Percentiles rank a stretch among this genome's conserved stretches.
Conservation (phyloP, 2,888 invertebrate species). For the Thereva unica region DNA sequence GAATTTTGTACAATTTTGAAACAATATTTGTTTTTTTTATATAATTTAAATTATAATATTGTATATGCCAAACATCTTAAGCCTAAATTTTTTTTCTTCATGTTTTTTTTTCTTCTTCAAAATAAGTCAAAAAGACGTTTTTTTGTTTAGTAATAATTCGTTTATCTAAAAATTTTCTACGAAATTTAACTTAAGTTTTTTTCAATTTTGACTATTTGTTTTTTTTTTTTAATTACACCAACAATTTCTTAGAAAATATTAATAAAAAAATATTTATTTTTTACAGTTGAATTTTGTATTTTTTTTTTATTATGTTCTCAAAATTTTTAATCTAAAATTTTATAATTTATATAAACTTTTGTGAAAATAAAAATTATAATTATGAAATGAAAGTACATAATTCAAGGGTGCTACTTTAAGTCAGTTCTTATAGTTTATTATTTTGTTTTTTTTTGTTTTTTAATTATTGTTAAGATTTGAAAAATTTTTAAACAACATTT, state of each 20-base stretch:
- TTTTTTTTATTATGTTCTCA: constrained; percentile 46
- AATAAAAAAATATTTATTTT: constrained; percentile 66
- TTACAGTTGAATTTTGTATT: constrained; percentile 62
- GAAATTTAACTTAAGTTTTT: constrained; percentile 37
- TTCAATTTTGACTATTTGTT: constrained; percentile 33
- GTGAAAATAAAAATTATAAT: background rate
- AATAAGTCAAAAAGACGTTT: too few species aligned
- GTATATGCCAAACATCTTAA: background rate
- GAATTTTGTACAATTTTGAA: background rate
- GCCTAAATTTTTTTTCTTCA: too few species aligned
- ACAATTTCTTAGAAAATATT: constrained; percentile 61
- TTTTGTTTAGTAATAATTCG: constrained; percentile 40
- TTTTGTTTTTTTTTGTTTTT: constrained; percentile 5
- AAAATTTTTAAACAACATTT: too few species aligned
- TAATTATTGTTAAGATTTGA: too few species aligned
- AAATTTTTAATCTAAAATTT: constrained; percentile 23
- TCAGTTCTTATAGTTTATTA: constrained; percentile 8
- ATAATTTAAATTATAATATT: constrained; percentile 8
- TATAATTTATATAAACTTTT: background rate
- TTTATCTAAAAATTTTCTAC: constrained; percentile 45
- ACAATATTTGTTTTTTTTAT: constrained; percentile 2
- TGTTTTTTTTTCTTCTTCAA: too few species aligned
- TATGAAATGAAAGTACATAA: background rate
- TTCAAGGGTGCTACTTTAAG: background rate
- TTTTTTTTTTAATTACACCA: constrained; percentile 56